Percentiles rank a stretch among this genome's conserved stretches.
Evolutionary conservation across 2,113 vertebrate species (phyloP).

Genomic region (Aphelocoma coerulescens): DNA sequence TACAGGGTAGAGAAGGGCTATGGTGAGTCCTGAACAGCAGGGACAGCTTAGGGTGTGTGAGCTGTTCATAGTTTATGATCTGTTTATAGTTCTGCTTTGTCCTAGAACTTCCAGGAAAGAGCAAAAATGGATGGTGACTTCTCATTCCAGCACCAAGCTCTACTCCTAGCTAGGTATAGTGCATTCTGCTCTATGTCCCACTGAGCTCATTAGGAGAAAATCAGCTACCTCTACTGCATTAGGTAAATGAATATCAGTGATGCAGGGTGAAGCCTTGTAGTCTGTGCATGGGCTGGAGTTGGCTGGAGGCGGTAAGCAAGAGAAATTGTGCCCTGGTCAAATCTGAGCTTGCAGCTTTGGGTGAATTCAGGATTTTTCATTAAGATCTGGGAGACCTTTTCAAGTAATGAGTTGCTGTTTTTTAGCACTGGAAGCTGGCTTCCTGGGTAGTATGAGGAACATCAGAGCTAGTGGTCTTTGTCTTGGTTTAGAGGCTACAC

Average conservation of each 20-base stretch:
- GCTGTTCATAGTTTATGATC: neutral
- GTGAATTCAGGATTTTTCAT: neutral
- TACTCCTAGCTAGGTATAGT: too few species aligned
- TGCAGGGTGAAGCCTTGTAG: neutral
- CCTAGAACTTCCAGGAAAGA: neutral
- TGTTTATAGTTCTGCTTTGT: neutral
- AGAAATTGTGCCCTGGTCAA: neutral
- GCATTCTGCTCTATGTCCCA: neutral
- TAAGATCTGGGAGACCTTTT: neutral
- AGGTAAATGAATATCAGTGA: neutral
- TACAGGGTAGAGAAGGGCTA: neutral
- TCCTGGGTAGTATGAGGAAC: neutral
- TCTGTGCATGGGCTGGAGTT: rapidly evolving
- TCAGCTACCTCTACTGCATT: rapidly evolving
- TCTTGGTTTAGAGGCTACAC: neutral
- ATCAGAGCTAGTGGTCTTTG: neutral
- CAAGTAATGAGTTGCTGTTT: neutral
- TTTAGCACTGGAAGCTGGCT: neutral
- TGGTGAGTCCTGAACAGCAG: neutral
- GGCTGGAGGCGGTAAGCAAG: neutral
- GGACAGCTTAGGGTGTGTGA: neutral
- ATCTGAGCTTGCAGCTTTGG: neutral
- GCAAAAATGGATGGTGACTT: neutral
- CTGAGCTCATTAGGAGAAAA: neutral
- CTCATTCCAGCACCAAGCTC: neutral